These are phyloP conservation scores for Australoheros facetus DNA, from an alignment of 2,797 vertebrate genomes.

Conservation along the genomic window DNA sequence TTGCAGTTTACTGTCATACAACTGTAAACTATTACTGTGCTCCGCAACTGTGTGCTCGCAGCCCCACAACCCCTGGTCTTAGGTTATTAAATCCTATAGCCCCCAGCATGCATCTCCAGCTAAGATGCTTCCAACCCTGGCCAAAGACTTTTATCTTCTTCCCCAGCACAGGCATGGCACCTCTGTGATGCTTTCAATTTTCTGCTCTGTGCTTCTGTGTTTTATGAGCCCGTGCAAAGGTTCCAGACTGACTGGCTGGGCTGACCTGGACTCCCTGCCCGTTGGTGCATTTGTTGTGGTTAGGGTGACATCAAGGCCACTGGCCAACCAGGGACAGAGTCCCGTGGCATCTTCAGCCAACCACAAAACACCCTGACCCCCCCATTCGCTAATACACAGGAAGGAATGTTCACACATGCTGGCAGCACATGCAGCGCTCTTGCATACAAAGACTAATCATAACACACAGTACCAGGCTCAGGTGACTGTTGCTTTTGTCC, in stretches of 20 bases:
- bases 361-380: slow-evolving; percentile 40
- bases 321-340: slow-evolving; percentile 63
- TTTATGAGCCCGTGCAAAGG: slow-evolving; percentile 81
- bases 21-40: slow-evolving; percentile 74
- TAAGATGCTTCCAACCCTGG: slow-evolving; percentile 70
- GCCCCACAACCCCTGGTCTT: slow-evolving; percentile 74
- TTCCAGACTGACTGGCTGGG: slow-evolving; percentile 75
- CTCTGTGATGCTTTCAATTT: slow-evolving; percentile 87
- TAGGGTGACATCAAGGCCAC: slow-evolving; percentile 76
- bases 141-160: slow-evolving; percentile 80
- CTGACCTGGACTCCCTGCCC: slow-evolving; percentile 69
- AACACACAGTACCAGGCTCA: slow-evolving; percentile 23
- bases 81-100: slow-evolving; percentile 74
- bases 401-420: slow-evolving; percentile 57
- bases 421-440: slow-evolving; percentile 41
- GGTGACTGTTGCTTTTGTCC: slow-evolving; percentile 49
- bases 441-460: slow-evolving; percentile 49
- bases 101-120: slow-evolving; percentile 76
- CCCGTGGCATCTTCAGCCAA: slow-evolving; percentile 52
- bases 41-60: slow-evolving; percentile 61
- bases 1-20: slow-evolving; percentile 75
- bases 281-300: slow-evolving; percentile 53
- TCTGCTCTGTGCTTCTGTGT: slow-evolving; percentile 83
- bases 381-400: slow-evolving; percentile 42
- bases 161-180: slow-evolving; percentile 79